Conservation (phyloP, 2,113 vertebrate species). For the Forbesichthys papilliferus region DNA sequence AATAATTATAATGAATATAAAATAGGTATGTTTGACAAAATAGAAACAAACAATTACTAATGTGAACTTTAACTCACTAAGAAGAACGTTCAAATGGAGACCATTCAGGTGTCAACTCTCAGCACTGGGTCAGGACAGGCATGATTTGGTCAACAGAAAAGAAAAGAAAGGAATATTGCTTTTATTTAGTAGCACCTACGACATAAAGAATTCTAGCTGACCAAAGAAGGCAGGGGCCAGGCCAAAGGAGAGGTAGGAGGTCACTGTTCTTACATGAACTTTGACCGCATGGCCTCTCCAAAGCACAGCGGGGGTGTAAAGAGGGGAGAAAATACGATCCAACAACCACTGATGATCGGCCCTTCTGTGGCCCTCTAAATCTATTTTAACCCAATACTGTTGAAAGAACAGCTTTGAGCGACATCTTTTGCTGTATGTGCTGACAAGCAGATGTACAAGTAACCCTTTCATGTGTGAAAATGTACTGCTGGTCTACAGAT, state of each 20-base stretch:
- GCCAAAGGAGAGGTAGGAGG: background rate
- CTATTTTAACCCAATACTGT: conserved; percentile 1
- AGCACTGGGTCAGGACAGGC: background rate
- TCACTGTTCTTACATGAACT: conserved; percentile 27
- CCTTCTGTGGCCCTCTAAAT: conserved; percentile 1
- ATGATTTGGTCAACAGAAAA: conserved; percentile 20
- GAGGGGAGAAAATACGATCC: conserved; percentile 21
- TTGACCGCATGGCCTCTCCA: conserved; percentile 22
- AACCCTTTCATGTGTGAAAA: conserved; percentile 54
- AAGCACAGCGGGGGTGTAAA: conserved; percentile 11
- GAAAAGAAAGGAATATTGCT: conserved; percentile 28
- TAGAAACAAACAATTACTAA: too few species aligned
- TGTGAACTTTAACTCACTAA: too few species aligned
- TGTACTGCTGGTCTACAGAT: conserved; percentile 56
- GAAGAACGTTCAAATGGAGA: background rate
- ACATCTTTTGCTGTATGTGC: conserved; percentile 47
- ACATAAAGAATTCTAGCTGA: conserved; percentile 12
- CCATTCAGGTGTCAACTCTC: background rate
- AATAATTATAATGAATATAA: too few species aligned
- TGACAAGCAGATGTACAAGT: conserved; percentile 61
- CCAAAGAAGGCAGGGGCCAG: conserved; percentile 34
- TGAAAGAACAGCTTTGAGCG: conserved; percentile 27
- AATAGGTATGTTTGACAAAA: too few species aligned
- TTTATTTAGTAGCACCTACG: background rate
- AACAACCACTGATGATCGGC: conserved; percentile 3